Conservation (phyloP, 2,888 invertebrate species). For the Drosophila rellima region DNA sequence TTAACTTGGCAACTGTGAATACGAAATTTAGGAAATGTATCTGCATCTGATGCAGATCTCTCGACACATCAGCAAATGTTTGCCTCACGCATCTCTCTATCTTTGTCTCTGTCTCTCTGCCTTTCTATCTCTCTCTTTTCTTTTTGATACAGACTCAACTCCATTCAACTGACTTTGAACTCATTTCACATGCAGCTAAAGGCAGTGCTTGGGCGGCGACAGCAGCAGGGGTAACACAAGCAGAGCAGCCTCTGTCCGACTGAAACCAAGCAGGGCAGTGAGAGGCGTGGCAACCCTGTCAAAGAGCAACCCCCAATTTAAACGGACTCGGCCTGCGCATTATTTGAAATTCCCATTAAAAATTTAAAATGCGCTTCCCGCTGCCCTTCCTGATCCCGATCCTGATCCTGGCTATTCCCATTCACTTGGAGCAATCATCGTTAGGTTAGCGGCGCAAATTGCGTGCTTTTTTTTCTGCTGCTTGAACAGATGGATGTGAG, state of each 20-base stretch:
- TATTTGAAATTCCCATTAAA: conserved; percentile 81
- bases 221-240: not conserved
- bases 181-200: conserved; percentile 57
- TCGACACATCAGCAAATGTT: conserved; percentile 62
- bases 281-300: conserved; percentile 25
- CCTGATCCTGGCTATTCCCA: conserved; percentile 16
- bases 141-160: conserved; percentile 5
- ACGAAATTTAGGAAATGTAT: conserved; percentile 52
- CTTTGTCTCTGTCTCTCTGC: not conserved
- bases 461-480: conserved; percentile 55
- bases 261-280: conserved; percentile 25
- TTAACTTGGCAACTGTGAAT: conserved; percentile 58
- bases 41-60: conserved; percentile 62
- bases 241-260: conserved; percentile 9
- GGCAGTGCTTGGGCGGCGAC: conserved; percentile 14
- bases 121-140: not conserved
- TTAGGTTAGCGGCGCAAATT: conserved; percentile 78
- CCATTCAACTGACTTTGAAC: conserved; percentile 40
- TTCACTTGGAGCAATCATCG: conserved; percentile 73
- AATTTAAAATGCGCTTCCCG: conserved; percentile 75
- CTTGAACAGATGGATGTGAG: conserved; percentile 1
- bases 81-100: conserved; percentile 46
- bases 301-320: conserved; percentile 58
- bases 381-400: conserved; percentile 35
- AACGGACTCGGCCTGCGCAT: conserved; percentile 51